These are phyloP conservation scores for Hyperoodon ampullatus DNA, from an alignment of 2,113 vertebrate species.

Conservation along the genomic window DNA sequence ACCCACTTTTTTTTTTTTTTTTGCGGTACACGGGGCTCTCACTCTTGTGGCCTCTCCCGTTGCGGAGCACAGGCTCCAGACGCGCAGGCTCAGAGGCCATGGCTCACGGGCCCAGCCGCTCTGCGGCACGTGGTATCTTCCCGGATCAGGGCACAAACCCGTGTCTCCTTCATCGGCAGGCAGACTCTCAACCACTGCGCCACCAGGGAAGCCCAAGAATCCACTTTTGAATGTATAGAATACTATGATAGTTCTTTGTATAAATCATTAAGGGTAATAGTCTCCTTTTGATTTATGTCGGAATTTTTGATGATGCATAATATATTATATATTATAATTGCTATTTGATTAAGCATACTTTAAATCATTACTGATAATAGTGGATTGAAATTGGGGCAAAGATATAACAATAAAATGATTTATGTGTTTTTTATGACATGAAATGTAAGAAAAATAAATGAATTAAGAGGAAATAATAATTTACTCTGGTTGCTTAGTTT, in stretches of 20 bases:
- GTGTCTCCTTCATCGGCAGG: too few relatives aligned
- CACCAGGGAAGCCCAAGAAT: not conserved
- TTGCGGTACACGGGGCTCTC: too few relatives aligned
- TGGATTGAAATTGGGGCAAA: not conserved
- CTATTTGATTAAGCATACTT: not conserved
- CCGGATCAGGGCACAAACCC: too few relatives aligned
- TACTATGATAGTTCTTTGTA: not conserved
- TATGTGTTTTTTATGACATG: constrained; percentile 5
- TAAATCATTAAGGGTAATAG: not conserved
- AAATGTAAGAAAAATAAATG: constrained; percentile 14
- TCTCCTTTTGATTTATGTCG: not conserved
- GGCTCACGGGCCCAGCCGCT: too few relatives aligned
- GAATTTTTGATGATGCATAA: not conserved
- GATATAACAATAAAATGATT: not conserved
- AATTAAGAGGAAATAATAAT: constrained; percentile 43
- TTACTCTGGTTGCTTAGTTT: not conserved
- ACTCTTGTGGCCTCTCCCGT: too few relatives aligned
- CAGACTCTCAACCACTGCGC: too few relatives aligned
- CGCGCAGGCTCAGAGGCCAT: too few relatives aligned
- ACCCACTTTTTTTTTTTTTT: not conserved
- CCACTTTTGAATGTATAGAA: not conserved
- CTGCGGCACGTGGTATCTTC: too few relatives aligned
- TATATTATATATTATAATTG: not conserved
- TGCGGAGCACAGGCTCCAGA: too few relatives aligned
- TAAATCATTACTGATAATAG: not conserved